These are phyloP conservation scores for Scaptomyza caliginosa DNA, from an alignment of 2,888 invertebrate genomes.

Conservation along the genomic window DNA sequence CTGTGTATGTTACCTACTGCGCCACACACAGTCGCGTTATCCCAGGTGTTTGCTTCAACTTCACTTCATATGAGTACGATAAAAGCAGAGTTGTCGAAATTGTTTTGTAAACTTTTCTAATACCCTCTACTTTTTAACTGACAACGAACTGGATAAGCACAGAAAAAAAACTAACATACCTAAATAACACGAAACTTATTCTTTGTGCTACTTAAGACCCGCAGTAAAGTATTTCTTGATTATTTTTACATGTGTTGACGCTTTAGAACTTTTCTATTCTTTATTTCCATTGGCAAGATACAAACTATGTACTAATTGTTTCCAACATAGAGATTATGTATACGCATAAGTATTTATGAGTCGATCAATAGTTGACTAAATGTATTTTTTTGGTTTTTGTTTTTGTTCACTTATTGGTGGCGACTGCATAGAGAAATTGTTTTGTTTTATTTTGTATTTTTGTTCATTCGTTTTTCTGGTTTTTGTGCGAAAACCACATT, in stretches of 20 bases:
- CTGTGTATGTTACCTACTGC: conserved; percentile 14
- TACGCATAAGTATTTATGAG: conserved; percentile 22
- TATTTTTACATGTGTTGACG: too few relatives aligned
- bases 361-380: background rate
- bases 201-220: too few relatives aligned
- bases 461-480: conserved; percentile 28
- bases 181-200: background rate
- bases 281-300: background rate
- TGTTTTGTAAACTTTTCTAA: conserved; percentile 64
- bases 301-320: too few relatives aligned
- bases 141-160: background rate
- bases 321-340: background rate
- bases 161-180: too few relatives aligned
- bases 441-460: conserved; percentile 8
- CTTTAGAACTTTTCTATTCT: too few relatives aligned
- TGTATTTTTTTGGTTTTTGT: conserved; percentile 16
- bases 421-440: conserved; percentile 50
- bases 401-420: conserved; percentile 62
- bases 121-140: conserved; percentile 31
- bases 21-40: conserved; percentile 44
- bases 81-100: conserved; percentile 55
- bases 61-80: conserved; percentile 45
- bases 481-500: conserved; percentile 46
- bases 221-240: too few relatives aligned
- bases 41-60: conserved; percentile 69